Conservation (phyloP, 2,113 vertebrate genomes). For the Tautogolabrus adspersus region DNA sequence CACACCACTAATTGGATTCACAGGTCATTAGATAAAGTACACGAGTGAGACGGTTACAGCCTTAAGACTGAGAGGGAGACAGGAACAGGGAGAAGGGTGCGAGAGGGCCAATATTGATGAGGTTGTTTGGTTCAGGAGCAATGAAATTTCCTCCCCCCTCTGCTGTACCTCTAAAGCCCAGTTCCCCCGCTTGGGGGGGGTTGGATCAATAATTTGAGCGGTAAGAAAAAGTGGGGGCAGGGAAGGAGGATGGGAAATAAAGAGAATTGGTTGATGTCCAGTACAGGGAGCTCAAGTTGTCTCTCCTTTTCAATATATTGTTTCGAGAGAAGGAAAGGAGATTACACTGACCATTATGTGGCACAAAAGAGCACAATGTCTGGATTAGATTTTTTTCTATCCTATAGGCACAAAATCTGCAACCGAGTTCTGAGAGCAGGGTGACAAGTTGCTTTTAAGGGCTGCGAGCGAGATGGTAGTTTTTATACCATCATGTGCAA, state of each 20-base stretch:
- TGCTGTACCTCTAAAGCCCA: conserved; percentile 46
- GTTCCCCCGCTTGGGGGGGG: conserved; percentile 12
- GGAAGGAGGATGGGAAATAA: conserved; percentile 52
- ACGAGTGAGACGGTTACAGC: conserved; percentile 69
- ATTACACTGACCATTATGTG: conserved; percentile 43
- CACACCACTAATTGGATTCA: conserved; percentile 82
- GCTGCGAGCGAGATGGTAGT: conserved; percentile 28
- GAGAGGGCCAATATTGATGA: conserved; percentile 71
- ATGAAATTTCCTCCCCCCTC: conserved; percentile 60
- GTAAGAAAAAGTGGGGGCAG: conserved; percentile 49
- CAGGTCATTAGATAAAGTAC: conserved; percentile 84
- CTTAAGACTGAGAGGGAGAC: conserved; percentile 61
- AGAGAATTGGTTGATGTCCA: conserved; percentile 37
- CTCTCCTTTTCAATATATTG: conserved; percentile 40
- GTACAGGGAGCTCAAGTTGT: conserved; percentile 35
- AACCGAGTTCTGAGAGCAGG: conserved; percentile 58
- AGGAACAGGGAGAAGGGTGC: conserved; percentile 28
- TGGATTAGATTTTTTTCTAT: conserved; percentile 36
- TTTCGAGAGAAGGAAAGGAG: conserved; percentile 36
- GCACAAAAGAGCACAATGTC: conserved; percentile 34
- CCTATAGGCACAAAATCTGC: conserved; percentile 46
- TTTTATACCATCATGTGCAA: conserved; percentile 44
- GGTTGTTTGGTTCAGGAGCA: conserved; percentile 71
- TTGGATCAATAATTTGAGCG: conserved; percentile 63
- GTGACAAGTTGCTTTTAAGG: conserved; percentile 40